A percentile compares a stretch with the other conserved stretches of the same genome.
Conservation (phyloP, 2,113 vertebrate genomes). For the Tricholaema leucomelas region DNA sequence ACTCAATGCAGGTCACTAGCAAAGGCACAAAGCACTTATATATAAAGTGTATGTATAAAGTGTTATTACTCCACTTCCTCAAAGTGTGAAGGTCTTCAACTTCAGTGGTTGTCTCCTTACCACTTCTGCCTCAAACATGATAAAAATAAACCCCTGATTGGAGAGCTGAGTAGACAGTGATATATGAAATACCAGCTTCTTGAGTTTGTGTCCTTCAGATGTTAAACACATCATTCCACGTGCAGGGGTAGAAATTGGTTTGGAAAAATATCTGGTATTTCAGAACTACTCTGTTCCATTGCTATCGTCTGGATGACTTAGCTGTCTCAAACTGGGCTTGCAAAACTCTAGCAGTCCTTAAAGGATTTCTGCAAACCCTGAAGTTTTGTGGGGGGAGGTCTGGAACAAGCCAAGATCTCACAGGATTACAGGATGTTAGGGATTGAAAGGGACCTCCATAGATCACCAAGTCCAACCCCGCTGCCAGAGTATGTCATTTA, state of each 20-base stretch:
- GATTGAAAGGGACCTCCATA: too few species aligned
- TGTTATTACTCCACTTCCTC: not conserved
- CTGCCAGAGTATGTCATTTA: too few species aligned
- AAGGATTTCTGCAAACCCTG: not conserved
- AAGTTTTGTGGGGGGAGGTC: not conserved
- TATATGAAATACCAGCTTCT: not conserved
- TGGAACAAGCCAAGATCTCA: not conserved
- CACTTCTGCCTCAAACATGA: not conserved
- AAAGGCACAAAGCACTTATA: not conserved
- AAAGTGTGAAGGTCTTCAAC: not conserved
- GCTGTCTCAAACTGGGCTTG: not conserved
- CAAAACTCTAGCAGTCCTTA: not conserved
- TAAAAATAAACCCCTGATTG: rapidly evolving
- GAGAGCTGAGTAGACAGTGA: not conserved
- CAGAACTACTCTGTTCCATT: not conserved
- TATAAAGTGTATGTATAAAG: not conserved
- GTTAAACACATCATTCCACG: not conserved
- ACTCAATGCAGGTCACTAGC: not conserved
- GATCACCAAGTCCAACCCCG: too few species aligned
- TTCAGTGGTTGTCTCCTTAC: not conserved
- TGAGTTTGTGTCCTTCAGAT: not conserved
- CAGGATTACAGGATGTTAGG: too few species aligned
- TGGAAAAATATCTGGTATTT: not conserved
- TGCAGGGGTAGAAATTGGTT: not conserved
- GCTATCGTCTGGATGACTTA: not conserved